These are phyloP conservation scores for Eulemur coronatus DNA, from an alignment of 2,797 vertebrate species.

Conservation along the genomic window DNA sequence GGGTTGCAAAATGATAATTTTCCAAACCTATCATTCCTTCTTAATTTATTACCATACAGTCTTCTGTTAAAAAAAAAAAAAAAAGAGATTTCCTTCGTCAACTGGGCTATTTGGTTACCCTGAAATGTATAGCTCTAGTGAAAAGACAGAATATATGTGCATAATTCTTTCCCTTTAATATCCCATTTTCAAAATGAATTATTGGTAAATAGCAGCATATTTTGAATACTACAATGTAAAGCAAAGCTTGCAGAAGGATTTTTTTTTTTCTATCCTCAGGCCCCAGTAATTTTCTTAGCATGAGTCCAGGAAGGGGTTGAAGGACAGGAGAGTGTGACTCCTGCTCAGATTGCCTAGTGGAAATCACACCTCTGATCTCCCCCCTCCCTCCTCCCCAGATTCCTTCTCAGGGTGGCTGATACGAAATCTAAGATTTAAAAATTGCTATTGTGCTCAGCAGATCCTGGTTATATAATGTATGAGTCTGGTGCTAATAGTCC, in stretches of 20 bases:
- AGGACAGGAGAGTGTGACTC: not conserved
- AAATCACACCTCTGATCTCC: not conserved
- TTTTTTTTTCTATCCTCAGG: not conserved
- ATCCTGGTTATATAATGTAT: not conserved
- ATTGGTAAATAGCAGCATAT: not conserved
- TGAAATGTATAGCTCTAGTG: not conserved
- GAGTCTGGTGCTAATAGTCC: not conserved
- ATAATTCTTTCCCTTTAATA: slow-evolving; percentile 24
- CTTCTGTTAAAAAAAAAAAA: not conserved
- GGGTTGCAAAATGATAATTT: slow-evolving; percentile 23
- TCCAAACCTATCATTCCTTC: not conserved
- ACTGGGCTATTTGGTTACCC: not conserved
- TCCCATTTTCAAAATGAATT: slow-evolving; percentile 3
- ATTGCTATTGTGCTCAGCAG: not conserved
- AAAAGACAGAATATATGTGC: not conserved
- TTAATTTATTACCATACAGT: not conserved
- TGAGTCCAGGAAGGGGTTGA: not conserved
- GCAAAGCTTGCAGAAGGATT: not conserved
- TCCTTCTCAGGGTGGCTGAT: slow-evolving; percentile 4
- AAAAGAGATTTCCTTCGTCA: not conserved
- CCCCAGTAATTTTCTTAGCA: not conserved
- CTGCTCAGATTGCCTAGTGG: not conserved
- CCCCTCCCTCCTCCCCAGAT: not conserved
- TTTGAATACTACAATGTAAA: slow-evolving; percentile 26
- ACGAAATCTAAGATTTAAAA: not conserved